A percentile compares a stretch with the other conserved stretches of the same genome.
These are phyloP conservation scores for Sminthurides bifidus DNA, from an alignment of 1,140 invertebrate species.

Conservation along the genomic window DNA sequence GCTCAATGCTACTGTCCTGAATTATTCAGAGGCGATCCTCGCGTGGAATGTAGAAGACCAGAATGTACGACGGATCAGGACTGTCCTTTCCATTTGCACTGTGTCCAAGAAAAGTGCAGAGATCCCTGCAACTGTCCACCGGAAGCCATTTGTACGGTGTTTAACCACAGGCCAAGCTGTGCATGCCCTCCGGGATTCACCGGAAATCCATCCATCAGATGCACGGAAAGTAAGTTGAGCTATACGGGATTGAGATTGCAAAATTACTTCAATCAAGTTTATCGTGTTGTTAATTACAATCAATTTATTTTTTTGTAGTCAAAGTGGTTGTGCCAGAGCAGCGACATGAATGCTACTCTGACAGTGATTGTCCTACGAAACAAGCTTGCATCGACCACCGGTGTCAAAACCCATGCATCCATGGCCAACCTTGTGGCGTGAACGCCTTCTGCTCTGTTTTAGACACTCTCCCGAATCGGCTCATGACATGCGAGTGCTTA, in stretches of 20 bases:
- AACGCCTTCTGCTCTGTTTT: conserved; percentile 69
- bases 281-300: not conserved
- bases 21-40: conserved; percentile 60
- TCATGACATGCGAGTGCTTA: conserved; percentile 73
- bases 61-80: conserved; percentile 60
- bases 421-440: conserved; percentile 63
- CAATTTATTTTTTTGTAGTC: conserved; percentile 3
- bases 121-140: conserved; percentile 63
- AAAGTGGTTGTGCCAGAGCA: conserved; percentile 41
- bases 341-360: conserved; percentile 54
- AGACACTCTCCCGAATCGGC: conserved; percentile 69
- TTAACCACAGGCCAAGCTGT: conserved; percentile 61
- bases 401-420: conserved; percentile 69
- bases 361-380: conserved; percentile 46
- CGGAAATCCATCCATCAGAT: conserved; percentile 60
- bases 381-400: conserved; percentile 65
- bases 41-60: conserved; percentile 58
- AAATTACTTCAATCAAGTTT: not conserved
- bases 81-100: conserved; percentile 60
- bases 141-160: conserved; percentile 61
- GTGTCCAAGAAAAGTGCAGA: conserved; percentile 57
- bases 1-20: conserved; percentile 67
- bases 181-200: conserved; percentile 67
- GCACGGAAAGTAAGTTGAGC: conserved; percentile 46
- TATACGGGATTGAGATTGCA: not conserved